Evolutionary conservation across 30 jellyfish, hydroid and myxozoan species (phyloP).

Genomic region (Nemopilema nomurai): DNA sequence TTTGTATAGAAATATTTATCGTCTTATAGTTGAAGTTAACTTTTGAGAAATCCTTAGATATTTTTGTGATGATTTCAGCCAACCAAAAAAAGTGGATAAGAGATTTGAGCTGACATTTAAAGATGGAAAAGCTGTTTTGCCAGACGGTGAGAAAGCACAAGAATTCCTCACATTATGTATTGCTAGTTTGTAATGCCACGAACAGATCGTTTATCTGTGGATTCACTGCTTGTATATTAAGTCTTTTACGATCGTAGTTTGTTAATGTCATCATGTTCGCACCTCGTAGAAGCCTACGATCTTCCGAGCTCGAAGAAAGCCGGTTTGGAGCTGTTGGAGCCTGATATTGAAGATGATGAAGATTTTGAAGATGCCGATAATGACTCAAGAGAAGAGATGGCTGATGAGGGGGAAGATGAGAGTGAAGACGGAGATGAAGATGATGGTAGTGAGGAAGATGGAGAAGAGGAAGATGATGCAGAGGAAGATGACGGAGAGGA

Average conservation of each 20-base stretch:
- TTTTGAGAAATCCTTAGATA: too few relatives aligned
- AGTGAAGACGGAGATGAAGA: slow-evolving; percentile 17
- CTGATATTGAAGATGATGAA: slow-evolving; percentile 32
- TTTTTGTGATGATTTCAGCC: slow-evolving; percentile 39
- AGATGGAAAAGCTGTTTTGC: slow-evolving; percentile 93
- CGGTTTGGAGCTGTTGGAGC: not conserved
- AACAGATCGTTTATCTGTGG: not conserved
- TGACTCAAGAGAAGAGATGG: too few relatives aligned
- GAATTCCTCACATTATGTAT: not conserved
- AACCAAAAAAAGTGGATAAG: slow-evolving; percentile 45
- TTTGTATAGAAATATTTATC: too few relatives aligned
- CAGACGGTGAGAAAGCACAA: slow-evolving; percentile 29
- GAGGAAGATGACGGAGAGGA: slow-evolving; percentile 39
- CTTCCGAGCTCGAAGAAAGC: not conserved
- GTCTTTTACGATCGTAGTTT: too few relatives aligned
- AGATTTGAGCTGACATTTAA: slow-evolving; percentile 71
- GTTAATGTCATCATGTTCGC: not conserved
- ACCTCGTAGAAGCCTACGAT: not conserved
- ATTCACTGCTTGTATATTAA: too few relatives aligned
- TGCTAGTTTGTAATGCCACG: not conserved
- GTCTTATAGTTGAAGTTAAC: too few relatives aligned
- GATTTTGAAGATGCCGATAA: slow-evolving; percentile 50
- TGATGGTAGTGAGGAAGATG: slow-evolving; percentile 20
- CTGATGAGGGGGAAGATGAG: slow-evolving; percentile 51
- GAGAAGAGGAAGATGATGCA: slow-evolving; percentile 43